Evolutionary conservation across 2,797 vertebrate species (phyloP), one percentile per base, ranked within the genome.

Genomic region (Thaleichthys pacificus): DNA sequence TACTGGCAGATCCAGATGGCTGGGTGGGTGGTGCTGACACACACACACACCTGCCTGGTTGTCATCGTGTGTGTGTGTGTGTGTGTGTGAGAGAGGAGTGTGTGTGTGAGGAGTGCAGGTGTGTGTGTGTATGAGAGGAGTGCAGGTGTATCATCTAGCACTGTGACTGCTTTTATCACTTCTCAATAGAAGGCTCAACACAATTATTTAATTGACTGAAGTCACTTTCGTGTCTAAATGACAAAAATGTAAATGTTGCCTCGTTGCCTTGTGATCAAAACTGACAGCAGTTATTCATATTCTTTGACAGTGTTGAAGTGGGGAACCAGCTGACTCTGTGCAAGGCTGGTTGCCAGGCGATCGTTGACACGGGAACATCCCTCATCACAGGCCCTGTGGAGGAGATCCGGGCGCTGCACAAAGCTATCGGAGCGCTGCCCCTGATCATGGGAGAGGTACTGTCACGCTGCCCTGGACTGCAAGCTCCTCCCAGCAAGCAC

Each of bases 1-100:
- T 97, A 92, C 85, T 97, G 96, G 96, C 96, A 97, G 92, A 87
- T 97, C 76, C 51, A 89, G 65, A 84, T 95, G 91, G 82, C 91
- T 21, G 71, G 89, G 96, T 97, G 81, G 91, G 92, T 81, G 17
- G n/a, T 22, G 32, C 2, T 1, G 12, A 22, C 32, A 28, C 15
- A 0, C 11, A 35, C n/a, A 14, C 26, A 12, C 19, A 0, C 5
- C 2, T 14, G 1, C 70, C 24, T 60, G 32, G 14, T 5, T 19
- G 14, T 58, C 14, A 11, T 0, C 11, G 2, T 1, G 32, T 35
- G 32, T 35, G 32, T 32, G 32, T 32, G 32, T 32, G 32, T 32
- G 32, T 35, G 32, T 35, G 32, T 35, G 32, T 6, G 4, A 35
- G 32, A 3, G 26, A 28, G 26, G 26, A 28, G 32, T 35, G 32